Evolutionary conservation across 2,113 vertebrate genomes (phyloP), one percentile per base, ranked within the genome.

Genomic region (Picathartes gymnocephalus): DNA sequence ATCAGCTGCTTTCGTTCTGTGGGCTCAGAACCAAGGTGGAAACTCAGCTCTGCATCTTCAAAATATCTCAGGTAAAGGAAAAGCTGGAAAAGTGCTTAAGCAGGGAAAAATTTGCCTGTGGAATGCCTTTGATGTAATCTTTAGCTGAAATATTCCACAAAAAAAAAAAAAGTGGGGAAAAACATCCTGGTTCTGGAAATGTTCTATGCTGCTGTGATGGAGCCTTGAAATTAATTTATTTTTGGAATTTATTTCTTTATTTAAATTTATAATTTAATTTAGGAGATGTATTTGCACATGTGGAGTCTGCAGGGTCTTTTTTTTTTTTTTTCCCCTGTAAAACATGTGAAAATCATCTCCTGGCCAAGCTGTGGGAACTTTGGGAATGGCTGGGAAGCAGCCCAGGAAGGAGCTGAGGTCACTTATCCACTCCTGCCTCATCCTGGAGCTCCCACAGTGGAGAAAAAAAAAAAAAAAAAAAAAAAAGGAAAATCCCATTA

Each of bases 111-210:
- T 76, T 19, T 60, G 57, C 74, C 66, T 9, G 9, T 76, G 58
- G 35, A 78, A 33, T 12, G 44, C 35, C 62, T 95, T 72, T 91
- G 71, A 90, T 94, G 76, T 68, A 39, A 60, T 47, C 74, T 86
- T 92, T 64, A 92, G 62, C 27, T 93, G 57, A 50, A 62, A 51
- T 76, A 79, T 85, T 79, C 56, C 79, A 68, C 24, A 5, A 47
- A 65, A 48, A 68, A 72, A 53, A 42, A 42, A 72, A 30, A 37
- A 2, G 19, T 4, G 24, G 42, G 72, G 22, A 66, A 44, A 76
- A 64, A 21, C 2, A 2, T 64, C 44, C 20, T 56, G 44, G 27
- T 30, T 87, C 73, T 71, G 77, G 54, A 70, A 47, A 6, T 27
- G 65, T n/a, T 45, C 18, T 65, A 65, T 66, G 69, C 40, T 77